Evolutionary conservation across 2,888 invertebrate species (phyloP), one percentile per base, ranked within the genome.

Genomic region (Biston stratarius): DNA sequence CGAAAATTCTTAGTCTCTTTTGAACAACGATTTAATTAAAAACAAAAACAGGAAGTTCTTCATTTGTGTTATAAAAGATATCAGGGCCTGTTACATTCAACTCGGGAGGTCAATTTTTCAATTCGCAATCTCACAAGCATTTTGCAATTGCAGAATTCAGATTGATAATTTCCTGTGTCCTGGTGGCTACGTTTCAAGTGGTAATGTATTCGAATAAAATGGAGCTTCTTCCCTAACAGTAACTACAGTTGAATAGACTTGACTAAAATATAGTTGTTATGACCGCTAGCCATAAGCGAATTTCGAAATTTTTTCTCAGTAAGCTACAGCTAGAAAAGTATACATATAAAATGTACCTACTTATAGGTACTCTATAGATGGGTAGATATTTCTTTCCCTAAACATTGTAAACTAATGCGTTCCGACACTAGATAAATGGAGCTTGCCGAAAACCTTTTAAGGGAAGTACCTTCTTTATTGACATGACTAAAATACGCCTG

Each of bases 361-460:
- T 24, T 38, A 11, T 42, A 11, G 11, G 10, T 11, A 11, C 42
- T 42, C 10, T 42, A 42, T 14, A 45, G 14, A 57, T 36, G 12
- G 38, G 38, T 38, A 38, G 38, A 38, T 38, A n/a, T 59, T 53
- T 49, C 34, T 33, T 45, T 42, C 47, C 33, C 33, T 24, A 36
- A 34, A 15, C n/a, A n/a, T 44, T 34, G 48, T 34, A 60, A 55
- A 40, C 68, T 79, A 79, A 79, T 77, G 79, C 72, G 74, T 79
- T 79, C 77, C 71, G 79, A 72, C 78, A 67, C 45, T 60, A 57
- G 63, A 70, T 52, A 64, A 70, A 79, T 76, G 71, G 75, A 67
- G 73, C 75, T 74, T 74, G 63, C 55, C 63, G 48, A 75, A 71
- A 72, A 75, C 73, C 79, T 77, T 78, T 74, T 51, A 75, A 63